phyloP scores from a whole-genome alignment of 2,888 invertebrate species.

The Apotomis turbidana region DNA sequence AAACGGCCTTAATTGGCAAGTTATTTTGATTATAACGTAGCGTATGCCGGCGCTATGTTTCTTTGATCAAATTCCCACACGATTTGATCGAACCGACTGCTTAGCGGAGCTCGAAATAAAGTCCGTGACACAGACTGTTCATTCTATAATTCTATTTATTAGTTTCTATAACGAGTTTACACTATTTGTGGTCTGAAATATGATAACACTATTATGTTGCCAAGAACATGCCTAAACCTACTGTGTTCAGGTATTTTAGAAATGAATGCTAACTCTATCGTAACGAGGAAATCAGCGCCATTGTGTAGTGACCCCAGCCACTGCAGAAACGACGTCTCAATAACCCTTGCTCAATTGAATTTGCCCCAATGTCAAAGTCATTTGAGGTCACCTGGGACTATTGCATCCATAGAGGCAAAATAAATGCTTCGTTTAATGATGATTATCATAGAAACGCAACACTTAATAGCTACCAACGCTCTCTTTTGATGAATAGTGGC shows the following conservation, averaged over 20 bases:
- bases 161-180: too few species aligned
- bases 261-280: neutral
- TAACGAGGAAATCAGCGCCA: conserved; percentile 21
- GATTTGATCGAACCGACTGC: conserved; percentile 10
- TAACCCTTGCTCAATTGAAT: conserved; percentile 24
- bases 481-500: too few species aligned
- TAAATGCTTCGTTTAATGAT: too few species aligned
- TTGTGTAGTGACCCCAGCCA: conserved; percentile 26
- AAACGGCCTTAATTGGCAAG: neutral
- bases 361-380: conserved; percentile 11
- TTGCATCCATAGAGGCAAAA: too few species aligned
- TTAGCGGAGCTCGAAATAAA: conserved; percentile 18
- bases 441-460: too few species aligned
- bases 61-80: conserved; percentile 18
- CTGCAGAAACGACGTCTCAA: conserved; percentile 10
- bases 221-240: neutral
- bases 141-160: too few species aligned
- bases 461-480: too few species aligned
- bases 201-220: neutral
- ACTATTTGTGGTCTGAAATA: neutral
- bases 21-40: neutral
- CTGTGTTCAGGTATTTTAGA: neutral
- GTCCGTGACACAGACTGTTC: neutral
- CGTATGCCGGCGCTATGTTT: neutral
- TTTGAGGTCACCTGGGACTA: neutral